Conservation (phyloP, 1,140 invertebrate genomes). For the Caerostris darwini region DNA sequence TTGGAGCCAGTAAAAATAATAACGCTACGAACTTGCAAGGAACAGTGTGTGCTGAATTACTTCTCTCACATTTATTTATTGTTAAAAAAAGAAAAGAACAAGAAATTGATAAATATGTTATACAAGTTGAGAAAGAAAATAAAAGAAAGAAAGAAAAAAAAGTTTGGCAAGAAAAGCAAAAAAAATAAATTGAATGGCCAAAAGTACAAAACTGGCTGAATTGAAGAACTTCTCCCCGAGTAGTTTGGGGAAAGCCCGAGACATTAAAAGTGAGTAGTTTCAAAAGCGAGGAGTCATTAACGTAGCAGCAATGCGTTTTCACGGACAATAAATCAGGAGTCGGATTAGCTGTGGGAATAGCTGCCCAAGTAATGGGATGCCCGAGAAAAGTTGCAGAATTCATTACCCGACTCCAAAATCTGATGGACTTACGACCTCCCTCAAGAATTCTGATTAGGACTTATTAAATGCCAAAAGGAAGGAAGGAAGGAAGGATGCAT, state of each 20-base stretch:
- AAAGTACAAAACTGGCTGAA: neutral
- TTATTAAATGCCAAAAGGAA: neutral
- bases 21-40: no score
- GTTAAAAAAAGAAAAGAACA: neutral
- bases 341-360: conserved; percentile 31
- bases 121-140: neutral
- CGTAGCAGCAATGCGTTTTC: conserved; percentile 8
- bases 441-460: neutral
- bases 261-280: conserved; percentile 40
- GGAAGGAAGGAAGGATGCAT: no score
- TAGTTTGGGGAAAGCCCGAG: neutral
- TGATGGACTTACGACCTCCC: neutral
- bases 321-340: conserved; percentile 9
- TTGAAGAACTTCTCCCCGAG: neutral
- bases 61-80: neutral
- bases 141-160: neutral
- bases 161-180: neutral
- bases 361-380: neutral
- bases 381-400: neutral
- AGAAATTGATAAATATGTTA: conserved; percentile 37
- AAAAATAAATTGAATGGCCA: neutral
- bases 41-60: neutral
- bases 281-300: neutral
- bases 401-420: neutral
- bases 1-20: neutral